Evolutionary conservation across 1,140 invertebrate species (phyloP), one percentile per base, ranked within the genome.

Genomic region (Lepidotrigona ventralis): DNA sequence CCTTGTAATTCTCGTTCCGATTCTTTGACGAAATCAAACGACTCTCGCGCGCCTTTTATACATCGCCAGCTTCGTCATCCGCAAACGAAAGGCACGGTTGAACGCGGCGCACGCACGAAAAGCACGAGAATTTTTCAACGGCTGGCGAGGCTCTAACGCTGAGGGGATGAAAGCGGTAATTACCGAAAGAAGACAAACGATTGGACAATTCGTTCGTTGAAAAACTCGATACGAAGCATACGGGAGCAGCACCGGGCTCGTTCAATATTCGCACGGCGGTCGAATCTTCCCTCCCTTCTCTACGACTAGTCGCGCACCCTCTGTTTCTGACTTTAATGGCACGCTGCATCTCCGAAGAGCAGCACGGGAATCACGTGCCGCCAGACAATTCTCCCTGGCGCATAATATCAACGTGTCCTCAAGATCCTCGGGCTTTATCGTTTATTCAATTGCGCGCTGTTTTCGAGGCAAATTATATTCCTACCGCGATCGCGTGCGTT

Each of bases 101-200:
- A 33, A 33, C 33, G 33, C 33, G 33, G 2, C 63, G 29, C n/a
- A 78, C 46, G 39, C 29, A 11, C 85, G 69, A 39, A 39, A 39
- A 82, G n/a, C 33, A 56, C 63, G 71, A 85, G 56, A 87, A 88
- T 80, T 81, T 71, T 21, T 56, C 26, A 80, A 33, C 11, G 11
- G 17, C 56, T 39, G 46, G 33, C 26, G 39, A 12, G 0, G 29
- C 26, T 29, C 46, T 73, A 46, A 39, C 21, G 54, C 23, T 53
- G 46, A 39, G 54, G 70, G n/a, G 33, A 39, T 84, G 54, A 79
- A 84, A 73, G 69, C 77, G 51, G 77, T 79, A 84, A 84, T 84
- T 79, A 84, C 53, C 19, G 60, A 71, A 66, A 53, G 82, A 84
- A n/a, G 70, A 79, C 70, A 51, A 72, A 63, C 66, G 54, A 79